Percentiles rank a stretch among this genome's conserved stretches.
Conservation (phyloP, 1,140 invertebrate species). For the Condylostylus longicornis region DNA sequence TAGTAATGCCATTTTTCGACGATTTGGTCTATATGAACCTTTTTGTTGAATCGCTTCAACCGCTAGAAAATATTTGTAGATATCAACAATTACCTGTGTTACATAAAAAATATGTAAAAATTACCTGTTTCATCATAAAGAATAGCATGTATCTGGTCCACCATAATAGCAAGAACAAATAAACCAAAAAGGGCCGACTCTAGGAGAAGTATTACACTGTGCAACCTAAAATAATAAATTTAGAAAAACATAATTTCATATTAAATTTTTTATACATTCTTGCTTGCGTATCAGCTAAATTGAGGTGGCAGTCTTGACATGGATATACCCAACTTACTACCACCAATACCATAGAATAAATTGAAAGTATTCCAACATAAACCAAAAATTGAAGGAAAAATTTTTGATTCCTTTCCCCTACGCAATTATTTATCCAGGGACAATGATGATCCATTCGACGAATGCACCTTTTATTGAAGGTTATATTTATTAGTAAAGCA, state of each 20-base stretch:
- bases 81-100: background rate
- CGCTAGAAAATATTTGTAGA: too few species aligned
- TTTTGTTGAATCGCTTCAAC: slow-evolving; percentile 63
- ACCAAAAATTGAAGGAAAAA: slow-evolving; percentile 87
- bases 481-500: slow-evolving; percentile 28
- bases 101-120: too few species aligned
- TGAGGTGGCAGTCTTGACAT: slow-evolving; percentile 50
- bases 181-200: slow-evolving; percentile 76
- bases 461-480: slow-evolving; percentile 73
- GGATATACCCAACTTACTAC: slow-evolving; percentile 60
- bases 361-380: slow-evolving; percentile 49
- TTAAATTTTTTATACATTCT: slow-evolving; percentile 63
- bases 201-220: slow-evolving; percentile 68
- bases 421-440: slow-evolving; percentile 83
- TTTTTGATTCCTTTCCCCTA: slow-evolving; percentile 86
- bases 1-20: slow-evolving; percentile 51
- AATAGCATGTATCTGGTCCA: slow-evolving; percentile 78
- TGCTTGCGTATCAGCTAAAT: slow-evolving; percentile 52
- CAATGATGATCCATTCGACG: slow-evolving; percentile 82
- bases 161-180: slow-evolving; percentile 77
- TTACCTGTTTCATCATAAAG: slow-evolving; percentile 48
- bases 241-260: background rate
- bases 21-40: slow-evolving; percentile 46
- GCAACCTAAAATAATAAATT: slow-evolving; percentile 47
- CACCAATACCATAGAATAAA: slow-evolving; percentile 57